phyloP scores from a whole-genome alignment of 2,113 vertebrate species.

The Thalassoma bifasciatum region DNA sequence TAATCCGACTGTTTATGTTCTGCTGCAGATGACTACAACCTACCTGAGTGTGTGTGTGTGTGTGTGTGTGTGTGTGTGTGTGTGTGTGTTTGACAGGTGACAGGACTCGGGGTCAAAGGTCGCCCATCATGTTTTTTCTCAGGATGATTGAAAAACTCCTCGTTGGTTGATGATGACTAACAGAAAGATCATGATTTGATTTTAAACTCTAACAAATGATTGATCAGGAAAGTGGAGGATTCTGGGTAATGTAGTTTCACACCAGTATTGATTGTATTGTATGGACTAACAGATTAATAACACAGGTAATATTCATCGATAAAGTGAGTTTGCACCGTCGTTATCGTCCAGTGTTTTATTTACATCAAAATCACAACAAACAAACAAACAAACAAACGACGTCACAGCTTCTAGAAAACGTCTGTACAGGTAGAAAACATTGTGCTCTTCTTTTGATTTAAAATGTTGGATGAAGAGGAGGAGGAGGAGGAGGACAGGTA shows the following conservation, averaged over 20 bases:
- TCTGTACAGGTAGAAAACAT: slow-evolving; percentile 72
- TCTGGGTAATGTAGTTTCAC: slow-evolving; percentile 11
- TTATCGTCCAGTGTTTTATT: slow-evolving; percentile 45
- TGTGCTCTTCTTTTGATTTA: slow-evolving; percentile 60
- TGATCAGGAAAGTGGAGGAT: neutral
- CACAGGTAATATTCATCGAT: too few relatives aligned
- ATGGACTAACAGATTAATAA: too few relatives aligned
- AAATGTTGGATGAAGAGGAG: neutral
- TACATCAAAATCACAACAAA: slow-evolving; percentile 51
- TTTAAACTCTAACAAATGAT: neutral
- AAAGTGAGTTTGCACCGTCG: neutral
- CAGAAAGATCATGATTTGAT: neutral
- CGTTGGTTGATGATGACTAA: too few relatives aligned
- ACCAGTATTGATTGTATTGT: too few relatives aligned
- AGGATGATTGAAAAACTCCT: slow-evolving; percentile 23
- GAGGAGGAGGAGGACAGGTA: too few relatives aligned
- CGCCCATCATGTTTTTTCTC: slow-evolving; percentile 50
- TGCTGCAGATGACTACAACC: neutral
- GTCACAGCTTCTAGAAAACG: slow-evolving; percentile 58
- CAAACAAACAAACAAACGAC: slow-evolving; percentile 12
- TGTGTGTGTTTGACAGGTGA: slow-evolving; percentile 45
- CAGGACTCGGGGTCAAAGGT: slow-evolving; percentile 67
- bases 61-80: neutral
- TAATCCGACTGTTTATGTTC: neutral
- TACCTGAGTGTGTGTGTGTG: too few relatives aligned